A percentile compares a stretch with the other conserved stretches of the same genome.
Evolutionary conservation across 64 coral and sea anemone genomes (phyloP).

Genomic region (Orbicella faveolata): DNA sequence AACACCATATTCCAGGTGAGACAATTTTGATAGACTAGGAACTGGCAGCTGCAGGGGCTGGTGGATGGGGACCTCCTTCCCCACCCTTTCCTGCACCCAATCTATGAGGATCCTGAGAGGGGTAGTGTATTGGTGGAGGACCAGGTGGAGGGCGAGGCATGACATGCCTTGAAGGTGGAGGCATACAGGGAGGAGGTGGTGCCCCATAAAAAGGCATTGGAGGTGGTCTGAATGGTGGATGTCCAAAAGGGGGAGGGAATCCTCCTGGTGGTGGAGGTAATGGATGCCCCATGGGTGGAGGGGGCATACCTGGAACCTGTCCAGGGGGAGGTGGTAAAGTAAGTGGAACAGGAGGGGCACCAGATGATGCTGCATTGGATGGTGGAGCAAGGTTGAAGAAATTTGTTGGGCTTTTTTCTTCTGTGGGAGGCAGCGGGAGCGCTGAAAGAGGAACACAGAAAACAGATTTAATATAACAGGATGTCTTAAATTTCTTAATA

Average conservation of each 20-base stretch:
- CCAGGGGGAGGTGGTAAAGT: conserved; percentile 80
- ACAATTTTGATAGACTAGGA: not conserved
- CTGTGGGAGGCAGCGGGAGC: conserved; percentile 83
- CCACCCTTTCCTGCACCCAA: conserved; percentile 77
- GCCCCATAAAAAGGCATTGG: conserved; percentile 77
- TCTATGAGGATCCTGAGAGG: conserved; percentile 96
- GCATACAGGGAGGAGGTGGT: conserved; percentile 87
- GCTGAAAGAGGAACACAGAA: conserved; percentile 43
- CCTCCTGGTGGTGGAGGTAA: conserved; percentile 72
- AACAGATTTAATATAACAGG: not conserved
- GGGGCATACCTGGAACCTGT: conserved; percentile 74
- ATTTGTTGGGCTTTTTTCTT: conserved; percentile 72
- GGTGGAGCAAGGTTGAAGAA: conserved; percentile 87
- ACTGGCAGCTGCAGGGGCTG: conserved; percentile 45
- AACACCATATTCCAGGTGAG: no score
- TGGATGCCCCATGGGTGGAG: conserved; percentile 71
- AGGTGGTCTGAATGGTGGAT: conserved; percentile 78
- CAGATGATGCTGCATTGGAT: conserved; percentile 39
- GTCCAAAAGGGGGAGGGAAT: conserved; percentile 80
- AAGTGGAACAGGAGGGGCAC: conserved; percentile 67
- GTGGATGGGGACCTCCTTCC: conserved; percentile 50
- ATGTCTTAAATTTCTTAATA: no score
- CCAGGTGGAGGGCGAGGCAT: conserved; percentile 73
- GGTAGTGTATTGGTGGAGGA: conserved; percentile 94
- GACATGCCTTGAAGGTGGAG: conserved; percentile 58